Base-by-base conservation (phyloP, 2,797 vertebrate species). In the Ctenopoma kingsleyae region DNA sequence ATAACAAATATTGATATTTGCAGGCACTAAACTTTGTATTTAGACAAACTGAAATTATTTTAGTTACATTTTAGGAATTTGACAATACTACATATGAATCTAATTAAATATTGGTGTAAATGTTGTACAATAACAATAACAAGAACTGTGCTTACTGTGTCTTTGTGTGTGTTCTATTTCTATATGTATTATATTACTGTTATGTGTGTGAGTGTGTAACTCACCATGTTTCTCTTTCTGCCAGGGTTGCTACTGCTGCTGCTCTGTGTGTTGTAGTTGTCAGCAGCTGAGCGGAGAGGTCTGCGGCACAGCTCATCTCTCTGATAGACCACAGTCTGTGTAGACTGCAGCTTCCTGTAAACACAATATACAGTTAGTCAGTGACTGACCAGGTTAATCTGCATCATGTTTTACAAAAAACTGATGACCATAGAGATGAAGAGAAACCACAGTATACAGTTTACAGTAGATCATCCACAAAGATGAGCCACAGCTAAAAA, bases 211-310 rank as follows among this genome's bases (percentile, higher is more conserved):
- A 49, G 36, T 75, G 70, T 67, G 57, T 70, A 17, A 35, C 90
- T 86, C 32, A 81, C 92, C 86, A 85, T 71, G 60, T 81, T 87
- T 54, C 92, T 94, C 93, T 95, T 95, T 86, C 91, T 93, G 60
- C 44, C n/a, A 4, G 66, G 17, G 71, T 83, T 74, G 73, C 82
- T 36, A 85, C 71, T 15, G 81, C 53, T 46, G 74, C 78, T 71
- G 71, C 83, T 38, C 0, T 72, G 62, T 3, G 23, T 5, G 32
- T 57, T 74, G 61, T 62, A 53, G 55, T 16, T 0, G 19, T 83
- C 52, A 51, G 47, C 47, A 41, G 77, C 54, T 51, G 88, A 86
- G 78, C 68, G 91, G 10, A 94, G 84, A 0, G 76, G 60, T 67
- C 63, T 90, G 58, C 66, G 19, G 74, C 85, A 46, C 8, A 77